Percentiles rank a stretch among this genome's conserved stretches.
Conservation (phyloP, 2,113 vertebrate genomes). For the Melanerpes formicivorus region DNA sequence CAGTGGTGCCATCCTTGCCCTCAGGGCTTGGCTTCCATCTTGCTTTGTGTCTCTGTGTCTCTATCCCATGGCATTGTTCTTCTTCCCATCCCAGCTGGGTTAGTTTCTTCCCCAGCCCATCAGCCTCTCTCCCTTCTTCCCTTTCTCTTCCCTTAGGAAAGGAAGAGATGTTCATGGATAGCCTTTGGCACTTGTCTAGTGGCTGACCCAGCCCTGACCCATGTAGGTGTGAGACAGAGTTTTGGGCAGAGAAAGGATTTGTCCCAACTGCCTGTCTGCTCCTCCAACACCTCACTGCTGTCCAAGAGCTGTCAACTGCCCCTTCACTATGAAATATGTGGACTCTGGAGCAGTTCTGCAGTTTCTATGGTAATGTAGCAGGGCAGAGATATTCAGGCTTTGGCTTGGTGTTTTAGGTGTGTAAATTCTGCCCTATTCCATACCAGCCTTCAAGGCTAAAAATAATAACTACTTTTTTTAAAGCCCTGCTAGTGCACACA, state of each 20-base stretch:
- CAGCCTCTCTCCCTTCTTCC: no score
- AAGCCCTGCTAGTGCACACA: not conserved
- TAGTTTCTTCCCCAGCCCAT: no score
- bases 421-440: not conserved
- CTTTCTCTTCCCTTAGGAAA: no score
- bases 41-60: no score
- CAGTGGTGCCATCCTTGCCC: no score
- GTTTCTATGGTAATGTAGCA: not conserved
- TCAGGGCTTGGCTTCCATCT: no score
- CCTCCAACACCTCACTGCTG: rapidly evolving
- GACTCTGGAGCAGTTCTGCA: not conserved
- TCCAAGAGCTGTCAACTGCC: not conserved
- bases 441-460: not conserved
- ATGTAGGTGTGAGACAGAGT: not conserved
- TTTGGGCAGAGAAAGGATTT: not conserved
- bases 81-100: no score
- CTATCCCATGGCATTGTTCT: no score
- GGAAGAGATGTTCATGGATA: no score
- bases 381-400: not conserved
- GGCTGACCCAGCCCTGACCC: no score
- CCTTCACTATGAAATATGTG: not conserved
- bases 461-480: not conserved
- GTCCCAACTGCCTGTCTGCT: rapidly evolving
- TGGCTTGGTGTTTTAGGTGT: not conserved
- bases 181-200: no score